These are phyloP conservation scores for Amblyopsis hoosieri DNA, from an alignment of 2,797 vertebrate species.

Conservation along the genomic window DNA sequence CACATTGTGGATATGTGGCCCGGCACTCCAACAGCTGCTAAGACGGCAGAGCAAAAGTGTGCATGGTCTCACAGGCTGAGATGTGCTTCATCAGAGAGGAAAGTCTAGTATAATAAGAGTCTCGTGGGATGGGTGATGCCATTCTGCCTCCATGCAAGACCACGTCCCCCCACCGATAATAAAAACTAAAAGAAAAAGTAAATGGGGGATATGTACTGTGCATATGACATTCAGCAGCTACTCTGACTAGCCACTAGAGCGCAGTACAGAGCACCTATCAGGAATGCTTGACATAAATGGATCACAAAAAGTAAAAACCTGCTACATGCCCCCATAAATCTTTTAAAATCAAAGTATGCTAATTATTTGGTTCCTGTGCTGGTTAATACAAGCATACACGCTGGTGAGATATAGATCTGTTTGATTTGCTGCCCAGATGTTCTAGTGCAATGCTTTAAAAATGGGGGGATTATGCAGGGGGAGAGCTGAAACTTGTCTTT, in stretches of 20 bases:
- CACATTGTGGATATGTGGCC: constrained; percentile 30
- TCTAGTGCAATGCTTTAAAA: constrained; percentile 41
- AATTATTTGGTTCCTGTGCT: constrained; percentile 46
- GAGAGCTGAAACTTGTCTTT: constrained; percentile 48
- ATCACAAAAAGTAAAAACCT: constrained; percentile 20
- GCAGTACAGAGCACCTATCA: constrained; percentile 59
- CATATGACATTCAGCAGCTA: neutral
- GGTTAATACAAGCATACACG: constrained; percentile 50
- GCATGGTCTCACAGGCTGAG: constrained; percentile 12
- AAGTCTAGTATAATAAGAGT: constrained; percentile 21
- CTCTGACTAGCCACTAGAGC: constrained; percentile 66
- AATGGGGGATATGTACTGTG: neutral
- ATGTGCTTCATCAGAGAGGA: constrained; percentile 29
- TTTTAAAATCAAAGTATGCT: constrained; percentile 44
- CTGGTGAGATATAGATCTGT: constrained; percentile 49
- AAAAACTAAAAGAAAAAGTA: neutral
- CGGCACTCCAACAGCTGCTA: constrained; percentile 2
- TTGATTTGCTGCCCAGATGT: constrained; percentile 56
- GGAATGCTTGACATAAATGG: constrained; percentile 23
- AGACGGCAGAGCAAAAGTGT: neutral
- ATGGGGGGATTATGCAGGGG: constrained; percentile 51
- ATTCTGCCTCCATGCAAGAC: constrained; percentile 9
- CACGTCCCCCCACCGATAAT: neutral
- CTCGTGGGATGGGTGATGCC: neutral
- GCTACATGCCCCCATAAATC: constrained; percentile 33